Conservation (phyloP, 2,797 vertebrate species). For the Erpetoichthys calabaricus region DNA sequence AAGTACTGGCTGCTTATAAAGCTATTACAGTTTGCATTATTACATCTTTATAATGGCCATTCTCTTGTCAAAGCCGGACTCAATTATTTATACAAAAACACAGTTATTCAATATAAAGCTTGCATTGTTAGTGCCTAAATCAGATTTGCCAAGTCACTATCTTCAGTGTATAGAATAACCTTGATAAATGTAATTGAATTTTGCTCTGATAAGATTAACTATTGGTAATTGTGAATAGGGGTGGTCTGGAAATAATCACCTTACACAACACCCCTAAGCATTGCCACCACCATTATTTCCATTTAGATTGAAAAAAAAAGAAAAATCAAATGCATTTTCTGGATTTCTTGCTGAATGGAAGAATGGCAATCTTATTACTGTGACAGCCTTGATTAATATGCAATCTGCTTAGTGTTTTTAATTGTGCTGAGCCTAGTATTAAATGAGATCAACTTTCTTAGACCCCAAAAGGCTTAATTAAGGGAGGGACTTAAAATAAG, state of each 20-base stretch:
- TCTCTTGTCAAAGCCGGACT: slow-evolving; percentile 41
- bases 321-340: slow-evolving; percentile 48
- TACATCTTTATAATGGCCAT: slow-evolving; percentile 46
- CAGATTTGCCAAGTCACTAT: slow-evolving; percentile 45
- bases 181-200: slow-evolving; percentile 98
- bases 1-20: slow-evolving; percentile 74
- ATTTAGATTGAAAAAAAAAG: slow-evolving; percentile 21
- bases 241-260: slow-evolving; percentile 67
- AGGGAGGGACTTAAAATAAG: slow-evolving; percentile 52
- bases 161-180: slow-evolving; percentile 73
- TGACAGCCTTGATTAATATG: slow-evolving; percentile 65
- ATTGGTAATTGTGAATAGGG: slow-evolving; percentile 74
- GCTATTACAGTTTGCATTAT: slow-evolving; percentile 67
- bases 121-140: slow-evolving; percentile 49
- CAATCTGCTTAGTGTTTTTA: slow-evolving; percentile 59
- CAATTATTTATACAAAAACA: slow-evolving; percentile 57
- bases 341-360: slow-evolving; percentile 34
- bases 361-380: slow-evolving; percentile 49
- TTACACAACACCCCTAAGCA: slow-evolving; percentile 13
- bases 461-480: slow-evolving; percentile 93
- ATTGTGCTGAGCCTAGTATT: slow-evolving; percentile 89
- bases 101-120: slow-evolving; percentile 51
- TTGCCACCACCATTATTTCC: slow-evolving; percentile 10
- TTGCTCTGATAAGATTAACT: slow-evolving; percentile 86
- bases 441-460: slow-evolving; percentile 82